These are phyloP conservation scores for Amazona guildingii DNA, from an alignment of 2,113 vertebrate genomes.

Conservation along the genomic window DNA sequence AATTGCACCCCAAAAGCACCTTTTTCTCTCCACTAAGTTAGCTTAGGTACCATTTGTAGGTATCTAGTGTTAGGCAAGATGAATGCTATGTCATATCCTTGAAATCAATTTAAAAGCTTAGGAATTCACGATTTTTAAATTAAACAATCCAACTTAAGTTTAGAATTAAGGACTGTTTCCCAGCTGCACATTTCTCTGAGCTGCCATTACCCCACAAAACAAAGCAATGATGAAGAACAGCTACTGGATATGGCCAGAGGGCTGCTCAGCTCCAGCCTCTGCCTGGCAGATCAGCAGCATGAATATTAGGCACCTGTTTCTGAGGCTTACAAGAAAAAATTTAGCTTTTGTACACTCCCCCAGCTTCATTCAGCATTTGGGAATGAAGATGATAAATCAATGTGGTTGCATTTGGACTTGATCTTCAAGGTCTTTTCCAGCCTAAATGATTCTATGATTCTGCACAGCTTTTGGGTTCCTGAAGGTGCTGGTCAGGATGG, in stretches of 20 bases:
- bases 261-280: neutral
- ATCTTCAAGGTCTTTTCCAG: neutral
- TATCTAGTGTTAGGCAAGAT: neutral
- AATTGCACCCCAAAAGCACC: neutral
- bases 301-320: neutral
- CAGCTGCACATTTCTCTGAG: neutral
- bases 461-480: neutral
- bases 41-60: neutral
- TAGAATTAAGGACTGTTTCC: neutral
- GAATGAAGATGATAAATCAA: neutral
- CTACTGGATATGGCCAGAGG: neutral
- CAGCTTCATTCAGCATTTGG: neutral
- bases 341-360: neutral
- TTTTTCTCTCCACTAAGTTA: neutral
- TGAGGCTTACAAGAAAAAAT: neutral
- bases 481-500: fast-evolving
- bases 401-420: neutral
- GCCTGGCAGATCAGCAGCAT: neutral
- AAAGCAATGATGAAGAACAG: neutral
- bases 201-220: neutral
- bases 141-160: neutral
- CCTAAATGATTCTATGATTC: neutral
- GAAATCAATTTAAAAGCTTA: neutral
- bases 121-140: neutral
- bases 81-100: neutral